These are phyloP conservation scores for Pseudococcus jackbeardsleyi DNA, from an alignment of 2,888 invertebrate species.

Conservation along the genomic window DNA sequence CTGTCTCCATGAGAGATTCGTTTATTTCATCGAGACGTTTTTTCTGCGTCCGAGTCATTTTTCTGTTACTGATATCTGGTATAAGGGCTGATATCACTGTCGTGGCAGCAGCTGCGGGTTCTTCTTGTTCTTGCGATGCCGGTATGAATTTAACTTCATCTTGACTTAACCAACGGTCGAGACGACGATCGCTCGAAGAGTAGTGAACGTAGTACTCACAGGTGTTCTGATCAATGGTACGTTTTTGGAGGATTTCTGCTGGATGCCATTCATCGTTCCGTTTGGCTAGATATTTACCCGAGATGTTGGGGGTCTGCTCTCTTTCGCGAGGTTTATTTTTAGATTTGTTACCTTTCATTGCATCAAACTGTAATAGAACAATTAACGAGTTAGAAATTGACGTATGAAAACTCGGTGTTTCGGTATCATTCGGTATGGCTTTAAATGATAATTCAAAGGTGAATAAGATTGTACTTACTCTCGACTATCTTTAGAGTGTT, in stretches of 20 bases:
- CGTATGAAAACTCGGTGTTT: neutral
- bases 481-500: neutral
- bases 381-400: neutral
- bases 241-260: conserved; percentile 90
- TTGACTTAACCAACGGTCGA: conserved; percentile 92
- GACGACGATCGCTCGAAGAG: conserved; percentile 91
- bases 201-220: conserved; percentile 98
- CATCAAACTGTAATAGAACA: neutral
- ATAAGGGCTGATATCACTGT: conserved; percentile 73
- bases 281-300: conserved; percentile 61
- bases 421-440: too few relatives aligned
- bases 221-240: conserved; percentile 74
- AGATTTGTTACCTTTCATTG: conserved; percentile 50
- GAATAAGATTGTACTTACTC: neutral
- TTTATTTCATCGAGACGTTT: conserved; percentile 98
- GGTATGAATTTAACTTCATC: conserved; percentile 73
- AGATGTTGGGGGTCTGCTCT: conserved; percentile 27
- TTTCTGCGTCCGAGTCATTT: conserved; percentile 96
- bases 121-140: conserved; percentile 54
- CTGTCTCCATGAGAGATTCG: conserved; percentile 96
- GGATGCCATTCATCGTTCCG: conserved; percentile 73
- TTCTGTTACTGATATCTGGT: conserved; percentile 77
- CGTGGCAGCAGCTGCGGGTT: conserved; percentile 69
- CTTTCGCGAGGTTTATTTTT: conserved; percentile 60
- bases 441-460: neutral